Base-by-base conservation (phyloP, 1,140 invertebrate species). In the Glossosoma conforme region DNA sequence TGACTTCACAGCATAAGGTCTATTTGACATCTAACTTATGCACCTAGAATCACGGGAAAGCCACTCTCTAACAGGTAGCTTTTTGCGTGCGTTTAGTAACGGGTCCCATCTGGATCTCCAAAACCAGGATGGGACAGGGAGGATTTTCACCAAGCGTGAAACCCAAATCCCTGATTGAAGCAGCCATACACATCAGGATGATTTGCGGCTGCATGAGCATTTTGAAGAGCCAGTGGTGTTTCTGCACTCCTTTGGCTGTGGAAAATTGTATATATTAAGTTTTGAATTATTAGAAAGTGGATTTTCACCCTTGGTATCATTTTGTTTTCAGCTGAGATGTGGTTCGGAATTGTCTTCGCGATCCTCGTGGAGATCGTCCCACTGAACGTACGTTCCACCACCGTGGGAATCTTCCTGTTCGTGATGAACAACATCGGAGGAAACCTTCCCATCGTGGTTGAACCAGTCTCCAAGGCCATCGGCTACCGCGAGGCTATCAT, bases 401-500 rank as follows among this genome's bases (percentile, higher is more conserved):
- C 86, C 1, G 83, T 93, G 2, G 90, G 88, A 0, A 78, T 92
- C 2, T 93, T 91, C 61, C 72, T 93, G 2, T 93, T 93, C 65
- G 85, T 92, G 0, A 92, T 93, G 87, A 93, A 93, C 69, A 93
- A 92, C 66, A 81, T 92, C 48, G 90, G 89, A n/a, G 90, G 90
- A n/a, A 92, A 92, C 68, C 70, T 92, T 45, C 90, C 90, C 5
- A 89, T 93, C 60, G 69, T 91, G 0, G 87, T 93, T 1, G 89
- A 91, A 66, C 89, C 89, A 0, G 83, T 91, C 1, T 82, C 87
- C 15, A 84, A 86, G 64, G 74, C 75, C 0, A 83, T 89, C 24
- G 87, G 86, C n/a, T 92, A 89, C 64, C 76, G 87, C 44, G 84
- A 86, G 60, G 82, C 89, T 13, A 76, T 93, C 15, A 87, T 86